Base-by-base conservation (phyloP, 1,140 invertebrate genomes). In the Euura lappo region DNA sequence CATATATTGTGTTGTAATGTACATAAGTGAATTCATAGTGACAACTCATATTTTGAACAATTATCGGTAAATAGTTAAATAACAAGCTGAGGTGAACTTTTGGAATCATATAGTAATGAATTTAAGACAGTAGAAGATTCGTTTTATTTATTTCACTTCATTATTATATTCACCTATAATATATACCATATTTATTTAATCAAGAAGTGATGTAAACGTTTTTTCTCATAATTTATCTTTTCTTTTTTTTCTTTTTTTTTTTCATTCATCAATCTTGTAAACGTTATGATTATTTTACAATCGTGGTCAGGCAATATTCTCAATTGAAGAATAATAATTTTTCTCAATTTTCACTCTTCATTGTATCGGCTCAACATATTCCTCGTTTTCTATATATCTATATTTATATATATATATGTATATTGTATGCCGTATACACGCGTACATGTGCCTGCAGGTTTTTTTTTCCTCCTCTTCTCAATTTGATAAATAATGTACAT, bases 401-500 rank as follows among this genome's bases (percentile, higher is more conserved):
- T 60, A 60, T 60, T 8, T 60, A 60, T 60, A 60, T 60, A n/a
- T 60, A 60, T 60, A 6, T 60, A 60, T 60, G 51, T 60, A 60
- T 60, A 60, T 60, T 8, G 51, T 60, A 60, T n/a, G 13, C 28
- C 28, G 28, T 28, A 28, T 6, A n/a, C 6, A 60, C 51, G 10
- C 51, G 51, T 60, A 60, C 6, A n/a, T 6, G 13, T n/a, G 10
- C 51, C 51, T 60, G 51, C 51, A 60, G 13, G 2, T 11, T 11
- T 60, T 60, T 28, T 28, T 28, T 28, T 28, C 28, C 28, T 28
- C 28, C 28, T 28, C 28, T 28, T 28, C 28, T 60, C 51, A 4
- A 60, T 60, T 60, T 60, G 10, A 60, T 60, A 60, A 60, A 60
- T 60, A 28, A 60, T 28, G 28, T 28, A 28, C 28, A 28, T 28